Evolutionary conservation across 1,140 invertebrate genomes (phyloP), one percentile per base, ranked within the genome.

Genomic region (Ylistrum balloti): DNA sequence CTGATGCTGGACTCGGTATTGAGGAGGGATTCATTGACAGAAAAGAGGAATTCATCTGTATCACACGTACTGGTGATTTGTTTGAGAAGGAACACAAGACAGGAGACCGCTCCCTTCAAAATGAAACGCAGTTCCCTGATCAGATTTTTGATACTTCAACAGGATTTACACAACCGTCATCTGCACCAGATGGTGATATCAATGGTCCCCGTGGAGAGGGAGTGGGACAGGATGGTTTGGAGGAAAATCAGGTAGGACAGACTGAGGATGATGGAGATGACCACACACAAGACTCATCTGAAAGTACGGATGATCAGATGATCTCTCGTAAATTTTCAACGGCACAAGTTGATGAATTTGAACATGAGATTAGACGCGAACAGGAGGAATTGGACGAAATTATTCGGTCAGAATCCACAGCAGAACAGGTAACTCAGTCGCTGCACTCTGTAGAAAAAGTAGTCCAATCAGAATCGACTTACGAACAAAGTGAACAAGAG

Each of bases 331-430:
- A 92, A 87, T 48, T 88, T 20, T 87, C 89, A 0, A 33, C 88
- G 13, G 90, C 90, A 13, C 88, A 91, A 48, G 90, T 91, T 32
- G 90, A 91, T 89, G 90, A 91, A 86, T 88, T 91, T 88, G 90
- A 91, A 91, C 90, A 91, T 88, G 91, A 91, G 89, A 85, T 91
- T 22, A 90, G 91, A 87, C 88, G 85, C 32, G 91, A 90, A 88
- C 87, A 92, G 85, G 74, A 88, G 35, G 90, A 91, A 86, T 41
- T 86, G 17, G 41, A 88, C 7, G 33, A 89, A 74, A 90, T 92
- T 13, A 88, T 89, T 85, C 33, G 85, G 38, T 85, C 86, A 41
- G 86, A 89, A 85, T 33, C 88, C 11, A 35, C 32, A 34, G 33
- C 28, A 74, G 17, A 91, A 87, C 86, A 89, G 89, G 86, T 86